phyloP scores from a whole-genome alignment of 2,888 invertebrate species.

The Ligdia adustata region DNA sequence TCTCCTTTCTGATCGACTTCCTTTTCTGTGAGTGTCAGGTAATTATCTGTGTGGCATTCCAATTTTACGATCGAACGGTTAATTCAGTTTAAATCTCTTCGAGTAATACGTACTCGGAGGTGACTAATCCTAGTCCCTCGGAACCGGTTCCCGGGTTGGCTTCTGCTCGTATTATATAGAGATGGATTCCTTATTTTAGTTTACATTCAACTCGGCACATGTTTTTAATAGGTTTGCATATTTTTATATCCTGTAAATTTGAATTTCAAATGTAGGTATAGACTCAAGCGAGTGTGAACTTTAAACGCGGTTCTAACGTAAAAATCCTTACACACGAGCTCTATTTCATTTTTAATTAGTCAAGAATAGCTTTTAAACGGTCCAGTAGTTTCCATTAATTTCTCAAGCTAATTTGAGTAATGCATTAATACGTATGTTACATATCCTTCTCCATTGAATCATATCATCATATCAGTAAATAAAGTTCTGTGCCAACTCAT shows the following conservation, averaged over 20 bases:
- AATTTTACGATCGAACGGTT: constrained; percentile 84
- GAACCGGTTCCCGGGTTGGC: constrained; percentile 56
- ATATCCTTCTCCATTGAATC: constrained; percentile 60
- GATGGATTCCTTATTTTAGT: constrained; percentile 45
- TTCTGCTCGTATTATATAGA: constrained; percentile 47
- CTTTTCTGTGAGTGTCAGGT: constrained; percentile 84
- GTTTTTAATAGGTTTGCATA: constrained; percentile 31
- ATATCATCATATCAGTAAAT: constrained; percentile 70
- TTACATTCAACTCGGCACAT: constrained; percentile 30
- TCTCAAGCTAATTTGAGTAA: neutral
- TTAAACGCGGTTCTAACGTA: constrained; percentile 12
- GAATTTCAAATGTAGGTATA: constrained; percentile 33
- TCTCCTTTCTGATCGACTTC: constrained; percentile 78
- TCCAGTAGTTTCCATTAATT: neutral
- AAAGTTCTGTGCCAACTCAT: constrained; percentile 80
- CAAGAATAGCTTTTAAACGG: neutral
- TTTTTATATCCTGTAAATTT: constrained; percentile 38
- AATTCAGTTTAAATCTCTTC: constrained; percentile 84
- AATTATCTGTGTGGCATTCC: constrained; percentile 84
- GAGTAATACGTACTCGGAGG: constrained; percentile 75
- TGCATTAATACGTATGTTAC: constrained; percentile 21
- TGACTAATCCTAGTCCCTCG: constrained; percentile 76
- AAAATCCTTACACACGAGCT: constrained; percentile 1
- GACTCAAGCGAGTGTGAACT: constrained; percentile 26
- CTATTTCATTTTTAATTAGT: constrained; percentile 5